Percentiles rank a stretch among this genome's conserved stretches.
phyloP scores from a whole-genome alignment of 2,888 invertebrate genomes.

The Ophioninae sp. region DNA sequence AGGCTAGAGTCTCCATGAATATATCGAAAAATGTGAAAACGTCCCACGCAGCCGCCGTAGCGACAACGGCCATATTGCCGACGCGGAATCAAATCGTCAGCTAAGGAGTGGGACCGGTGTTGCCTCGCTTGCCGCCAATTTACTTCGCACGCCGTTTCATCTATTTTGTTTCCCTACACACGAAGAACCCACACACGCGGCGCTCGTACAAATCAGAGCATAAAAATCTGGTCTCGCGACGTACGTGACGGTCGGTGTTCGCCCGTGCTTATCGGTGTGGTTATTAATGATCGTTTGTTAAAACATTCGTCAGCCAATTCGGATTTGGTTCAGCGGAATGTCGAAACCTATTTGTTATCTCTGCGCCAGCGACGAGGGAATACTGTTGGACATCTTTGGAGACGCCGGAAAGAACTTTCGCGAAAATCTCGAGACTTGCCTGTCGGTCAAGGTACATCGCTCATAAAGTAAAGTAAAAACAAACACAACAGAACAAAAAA shows the following conservation, averaged over 20 bases:
- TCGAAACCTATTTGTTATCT: constrained; percentile 73
- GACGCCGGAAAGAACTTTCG: constrained; percentile 67
- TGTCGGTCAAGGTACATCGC: constrained; percentile 72
- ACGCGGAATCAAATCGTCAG: not conserved
- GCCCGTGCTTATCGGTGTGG: not conserved
- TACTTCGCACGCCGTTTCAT: constrained; percentile 59
- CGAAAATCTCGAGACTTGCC: constrained; percentile 72
- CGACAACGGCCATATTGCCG: constrained; percentile 29
- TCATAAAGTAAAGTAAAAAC: constrained; percentile 21
- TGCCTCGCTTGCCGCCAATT: constrained; percentile 67
- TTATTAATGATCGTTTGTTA: constrained; percentile 5
- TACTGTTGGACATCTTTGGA: constrained; percentile 74
- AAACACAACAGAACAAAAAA: not conserved
- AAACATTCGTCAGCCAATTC: not conserved
- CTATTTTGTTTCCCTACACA: constrained; percentile 32
- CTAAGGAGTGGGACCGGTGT: not conserved
- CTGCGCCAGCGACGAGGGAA: constrained; percentile 78
- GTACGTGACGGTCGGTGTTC: not conserved
- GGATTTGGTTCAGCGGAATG: constrained; percentile 65
- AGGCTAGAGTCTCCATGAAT: too few species aligned
- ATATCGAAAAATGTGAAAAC: not conserved
- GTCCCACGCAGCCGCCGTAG: not conserved
- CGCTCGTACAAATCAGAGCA: not conserved
- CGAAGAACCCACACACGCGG: constrained; percentile 7
- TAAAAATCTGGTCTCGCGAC: not conserved